Percentiles rank a stretch among this genome's conserved stretches.
phyloP scores from a whole-genome alignment of 1,140 invertebrate genomes.

The Trichoplusia ni region DNA sequence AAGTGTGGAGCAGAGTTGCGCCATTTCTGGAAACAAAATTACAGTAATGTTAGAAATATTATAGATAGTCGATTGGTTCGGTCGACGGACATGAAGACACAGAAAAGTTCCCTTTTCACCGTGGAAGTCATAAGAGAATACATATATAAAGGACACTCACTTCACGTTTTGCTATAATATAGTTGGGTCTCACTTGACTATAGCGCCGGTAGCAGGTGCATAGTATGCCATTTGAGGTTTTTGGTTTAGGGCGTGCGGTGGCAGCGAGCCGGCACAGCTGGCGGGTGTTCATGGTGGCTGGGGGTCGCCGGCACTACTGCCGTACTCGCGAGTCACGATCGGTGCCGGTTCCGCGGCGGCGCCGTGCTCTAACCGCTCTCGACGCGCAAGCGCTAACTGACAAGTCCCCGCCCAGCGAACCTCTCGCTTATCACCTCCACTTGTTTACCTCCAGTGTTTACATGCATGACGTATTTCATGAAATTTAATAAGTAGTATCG shows the following conservation, averaged over 20 bases:
- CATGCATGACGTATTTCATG: constrained; percentile 57
- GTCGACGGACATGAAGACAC: constrained; percentile 2
- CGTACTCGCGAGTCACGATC: constrained; percentile 20
- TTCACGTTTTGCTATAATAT: constrained; percentile 66
- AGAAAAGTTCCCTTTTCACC: not conserved
- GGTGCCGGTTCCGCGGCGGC: constrained; percentile 41
- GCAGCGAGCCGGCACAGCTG: constrained; percentile 60
- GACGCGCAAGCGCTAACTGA: constrained; percentile 72
- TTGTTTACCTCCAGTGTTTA: constrained; percentile 60
- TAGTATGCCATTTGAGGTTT: constrained; percentile 39
- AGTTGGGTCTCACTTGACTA: constrained; percentile 76
- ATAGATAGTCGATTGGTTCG: not conserved
- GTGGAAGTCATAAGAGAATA: not conserved
- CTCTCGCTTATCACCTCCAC: constrained; percentile 58
- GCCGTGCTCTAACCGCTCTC: constrained; percentile 41
- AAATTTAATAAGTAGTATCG: constrained; percentile 37
- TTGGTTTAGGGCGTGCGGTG: constrained; percentile 45
- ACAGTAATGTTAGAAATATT: not conserved
- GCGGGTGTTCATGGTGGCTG: constrained; percentile 61
- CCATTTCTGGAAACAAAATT: constrained; percentile 72
- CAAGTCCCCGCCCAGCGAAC: constrained; percentile 49
- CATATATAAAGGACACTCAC: constrained; percentile 65
- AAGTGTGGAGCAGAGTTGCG: constrained; percentile 73
- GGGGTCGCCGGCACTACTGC: not conserved
- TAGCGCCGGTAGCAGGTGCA: constrained; percentile 63